These are phyloP conservation scores for Cantharis flavilabris DNA, from an alignment of 2,888 invertebrate species.

Conservation along the genomic window DNA sequence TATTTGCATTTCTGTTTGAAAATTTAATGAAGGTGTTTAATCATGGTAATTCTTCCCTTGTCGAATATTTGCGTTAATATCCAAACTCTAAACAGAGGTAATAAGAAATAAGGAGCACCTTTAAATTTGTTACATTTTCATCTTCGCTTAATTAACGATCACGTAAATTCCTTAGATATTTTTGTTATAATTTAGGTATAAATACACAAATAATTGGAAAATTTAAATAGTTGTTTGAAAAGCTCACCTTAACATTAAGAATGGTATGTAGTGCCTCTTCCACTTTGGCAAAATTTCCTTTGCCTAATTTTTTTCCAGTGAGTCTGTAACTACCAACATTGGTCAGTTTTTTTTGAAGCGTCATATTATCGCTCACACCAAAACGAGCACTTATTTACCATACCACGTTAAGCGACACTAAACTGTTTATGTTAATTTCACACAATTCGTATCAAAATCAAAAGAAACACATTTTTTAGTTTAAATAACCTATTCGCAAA, in stretches of 20 bases:
- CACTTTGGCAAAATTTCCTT: constrained; percentile 77
- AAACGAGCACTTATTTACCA: constrained; percentile 39
- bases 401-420: constrained; percentile 30
- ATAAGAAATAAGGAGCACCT: not conserved
- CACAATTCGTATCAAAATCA: constrained; percentile 32
- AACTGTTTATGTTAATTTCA: constrained; percentile 41
- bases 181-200: not conserved
- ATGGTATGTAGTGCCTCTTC: constrained; percentile 73
- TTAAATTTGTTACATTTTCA: not conserved
- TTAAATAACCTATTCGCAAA: constrained; percentile 43
- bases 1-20: not conserved
- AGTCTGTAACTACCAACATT: constrained; percentile 73
- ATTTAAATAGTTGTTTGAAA: not conserved
- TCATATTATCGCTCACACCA: constrained; percentile 36
- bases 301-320: constrained; percentile 71
- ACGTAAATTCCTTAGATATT: constrained; percentile 1
- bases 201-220: not conserved
- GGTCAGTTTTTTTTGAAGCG: constrained; percentile 50
- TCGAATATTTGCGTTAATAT: not conserved
- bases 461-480: constrained; percentile 38
- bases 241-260: constrained; percentile 68
- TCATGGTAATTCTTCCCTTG: not conserved
- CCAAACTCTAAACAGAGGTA: not conserved
- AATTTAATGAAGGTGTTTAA: not conserved
- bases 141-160: not conserved